Evolutionary conservation across 2,888 invertebrate species (phyloP), one percentile per base, ranked within the genome.

Genomic region (Drosophila parthenogenetica): DNA sequence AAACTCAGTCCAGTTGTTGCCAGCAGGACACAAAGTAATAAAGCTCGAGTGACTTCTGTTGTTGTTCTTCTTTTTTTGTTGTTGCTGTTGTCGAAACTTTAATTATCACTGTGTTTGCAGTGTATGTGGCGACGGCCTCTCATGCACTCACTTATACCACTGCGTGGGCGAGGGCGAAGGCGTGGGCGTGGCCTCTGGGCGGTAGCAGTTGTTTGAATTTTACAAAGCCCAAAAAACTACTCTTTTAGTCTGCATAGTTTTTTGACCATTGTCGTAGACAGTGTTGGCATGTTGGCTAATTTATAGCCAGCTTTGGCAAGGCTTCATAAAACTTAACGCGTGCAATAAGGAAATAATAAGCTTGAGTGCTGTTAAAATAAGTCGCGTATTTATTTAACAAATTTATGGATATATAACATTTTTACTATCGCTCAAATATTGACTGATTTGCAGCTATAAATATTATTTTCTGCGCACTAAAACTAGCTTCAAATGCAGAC

Each of bases 41-140:
- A 85, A 76, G 68, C 79, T 79, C 73, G 59, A 81, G 76, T 79
- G 86, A 76, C 76, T 78, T 70, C 62, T 77, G 61, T 69, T 48
- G 46, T 40, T 62, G 61, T 29, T 1, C 29, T 29, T 29, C 5
- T 29, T 42, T 22, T 66, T 49, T n/a, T 58, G 45, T 19, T 64
- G 50, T 19, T 77, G 66, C 45, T 84, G 69, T 79, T 86, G 84
- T 86, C 87, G 81, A 85, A 89, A 87, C 87, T 85, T 85, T 85
- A 85, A 85, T 85, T 85, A 85, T 85, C 89, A 87, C 87, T 72
- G 71, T 81, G 77, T 89, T 87, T 64, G 79, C 75, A 69, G 64
- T 55, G 14, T 37, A 19, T 63, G 76, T 29, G 29, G 29, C 29
- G 35, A 13, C 57, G 53, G 43, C 42, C 58, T 39, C 58, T 42